phyloP scores from a whole-genome alignment of 2,797 vertebrate genomes.

The Periparus ater region DNA sequence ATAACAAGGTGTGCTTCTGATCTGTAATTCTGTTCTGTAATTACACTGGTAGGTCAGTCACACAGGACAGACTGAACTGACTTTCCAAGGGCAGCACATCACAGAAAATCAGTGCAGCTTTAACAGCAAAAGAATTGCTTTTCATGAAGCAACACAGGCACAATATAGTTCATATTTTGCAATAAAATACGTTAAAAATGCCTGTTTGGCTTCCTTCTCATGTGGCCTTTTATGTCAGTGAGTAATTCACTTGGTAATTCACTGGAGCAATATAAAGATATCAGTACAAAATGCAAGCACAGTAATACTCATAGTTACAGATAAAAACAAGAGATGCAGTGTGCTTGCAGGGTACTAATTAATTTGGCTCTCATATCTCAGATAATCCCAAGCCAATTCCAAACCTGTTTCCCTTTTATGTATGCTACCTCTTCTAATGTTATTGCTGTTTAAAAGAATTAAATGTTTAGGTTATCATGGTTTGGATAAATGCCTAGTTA shows the following conservation, averaged over 20 bases:
- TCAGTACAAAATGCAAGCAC: neutral
- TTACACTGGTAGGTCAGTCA: neutral
- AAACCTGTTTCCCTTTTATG: neutral
- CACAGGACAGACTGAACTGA: neutral
- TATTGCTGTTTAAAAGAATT: neutral
- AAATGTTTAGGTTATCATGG: neutral
- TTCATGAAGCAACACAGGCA: neutral
- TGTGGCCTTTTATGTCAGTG: neutral
- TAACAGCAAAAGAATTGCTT: neutral
- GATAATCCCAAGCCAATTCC: neutral
- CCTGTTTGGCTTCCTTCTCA: neutral
- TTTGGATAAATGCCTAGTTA: neutral
- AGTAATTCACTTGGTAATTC: conserved; percentile 8
- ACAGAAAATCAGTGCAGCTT: neutral
- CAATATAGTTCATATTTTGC: neutral
- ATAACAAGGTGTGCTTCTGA: neutral
- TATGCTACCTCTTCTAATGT: neutral
- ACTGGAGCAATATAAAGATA: neutral
- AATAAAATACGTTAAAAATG: neutral
- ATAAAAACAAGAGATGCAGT: neutral
- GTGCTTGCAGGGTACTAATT: neutral
- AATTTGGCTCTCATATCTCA: neutral
- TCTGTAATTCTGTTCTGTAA: neutral
- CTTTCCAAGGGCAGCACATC: neutral
- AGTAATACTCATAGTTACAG: neutral